Base-by-base conservation (phyloP, 2,797 vertebrate genomes). In the Adelosebastes latens region DNA sequence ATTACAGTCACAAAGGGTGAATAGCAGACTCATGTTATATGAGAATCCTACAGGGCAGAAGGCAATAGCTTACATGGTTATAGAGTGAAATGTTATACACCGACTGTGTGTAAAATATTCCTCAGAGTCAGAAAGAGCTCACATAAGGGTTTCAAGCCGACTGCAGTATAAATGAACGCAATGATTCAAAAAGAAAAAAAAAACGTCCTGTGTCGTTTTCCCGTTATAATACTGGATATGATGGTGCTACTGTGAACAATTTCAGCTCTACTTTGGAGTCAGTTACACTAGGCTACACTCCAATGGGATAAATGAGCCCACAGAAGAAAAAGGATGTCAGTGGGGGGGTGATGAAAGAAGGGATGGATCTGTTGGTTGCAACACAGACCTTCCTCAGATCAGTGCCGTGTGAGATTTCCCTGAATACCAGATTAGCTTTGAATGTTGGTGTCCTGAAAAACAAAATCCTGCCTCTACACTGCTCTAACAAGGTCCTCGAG, bases 231-330 rank as follows among this genome's bases (percentile, higher is more conserved):
- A 56, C 61, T 67, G 46, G 22, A 39, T 80, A 83, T 32, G 42
- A 31, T 68, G 59, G 18, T 1, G 29, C 68, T 68, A 11, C 68
- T 66, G 61, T 66, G 79, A 84, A 77, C 59, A 79, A 77, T 80
- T 77, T 68, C 71, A 10, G 61, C 70, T 77, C 73, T 74, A 31
- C 79, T 82, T 83, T 46, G 56, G 79, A 88, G 72, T 80, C 87
- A 73, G 75, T 87, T 89, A 85, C 62, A 72, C 69, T 56, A 70
- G 66, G 87, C 75, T 79, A 65, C 64, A 77, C 52, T 69, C 66
- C 60, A 81, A 79, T 77, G 81, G 85, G 74, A 85, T 82, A 70
- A 85, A 83, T 88, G 77, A 78, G 72, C 25, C 63, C 52, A 60
- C 18, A 67, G 84, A 72, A 71, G 3, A 67, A 83, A 83, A 82